phyloP scores from a whole-genome alignment of 2,888 invertebrate species.

The Brenthis ino region DNA sequence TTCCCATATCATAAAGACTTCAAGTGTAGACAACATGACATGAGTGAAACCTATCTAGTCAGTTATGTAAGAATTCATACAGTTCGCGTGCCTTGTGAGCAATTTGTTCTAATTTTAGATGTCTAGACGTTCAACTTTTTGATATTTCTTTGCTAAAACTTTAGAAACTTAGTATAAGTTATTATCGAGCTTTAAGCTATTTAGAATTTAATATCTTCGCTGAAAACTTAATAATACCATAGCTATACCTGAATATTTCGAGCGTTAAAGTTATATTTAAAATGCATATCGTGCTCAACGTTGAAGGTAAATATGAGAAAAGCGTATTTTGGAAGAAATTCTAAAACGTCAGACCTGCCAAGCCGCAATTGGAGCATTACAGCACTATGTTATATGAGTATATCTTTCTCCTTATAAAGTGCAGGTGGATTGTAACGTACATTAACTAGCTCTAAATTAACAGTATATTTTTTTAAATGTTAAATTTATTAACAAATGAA shows the following conservation, averaged over 20 bases:
- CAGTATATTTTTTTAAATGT: too few relatives aligned
- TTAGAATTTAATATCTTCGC: neutral
- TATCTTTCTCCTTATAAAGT: neutral
- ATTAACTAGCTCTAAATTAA: too few relatives aligned
- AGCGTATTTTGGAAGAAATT: constrained; percentile 19
- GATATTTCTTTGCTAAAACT: neutral
- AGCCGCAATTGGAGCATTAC: constrained; percentile 4
- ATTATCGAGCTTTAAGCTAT: neutral
- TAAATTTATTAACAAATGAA: too few relatives aligned
- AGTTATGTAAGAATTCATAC: constrained; percentile 11
- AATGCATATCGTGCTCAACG: constrained; percentile 11
- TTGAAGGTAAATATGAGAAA: constrained; percentile 11
- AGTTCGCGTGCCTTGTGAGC: constrained; percentile 12
- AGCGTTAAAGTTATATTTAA: constrained; percentile 16
- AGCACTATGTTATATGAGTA: neutral
- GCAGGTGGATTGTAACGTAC: neutral
- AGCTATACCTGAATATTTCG: neutral
- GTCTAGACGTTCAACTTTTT: constrained; percentile 3
- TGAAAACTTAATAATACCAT: neutral
- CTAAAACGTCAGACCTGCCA: constrained; percentile 2
- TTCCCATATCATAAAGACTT: constrained; percentile 19
- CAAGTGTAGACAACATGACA: constrained; percentile 17
- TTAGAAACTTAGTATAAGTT: neutral
- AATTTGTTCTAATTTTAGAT: constrained; percentile 15
- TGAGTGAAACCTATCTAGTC: neutral